Conservation (phyloP, 35 echinoderm and acorn worm species). For the Ophiothrix spiculata region DNA sequence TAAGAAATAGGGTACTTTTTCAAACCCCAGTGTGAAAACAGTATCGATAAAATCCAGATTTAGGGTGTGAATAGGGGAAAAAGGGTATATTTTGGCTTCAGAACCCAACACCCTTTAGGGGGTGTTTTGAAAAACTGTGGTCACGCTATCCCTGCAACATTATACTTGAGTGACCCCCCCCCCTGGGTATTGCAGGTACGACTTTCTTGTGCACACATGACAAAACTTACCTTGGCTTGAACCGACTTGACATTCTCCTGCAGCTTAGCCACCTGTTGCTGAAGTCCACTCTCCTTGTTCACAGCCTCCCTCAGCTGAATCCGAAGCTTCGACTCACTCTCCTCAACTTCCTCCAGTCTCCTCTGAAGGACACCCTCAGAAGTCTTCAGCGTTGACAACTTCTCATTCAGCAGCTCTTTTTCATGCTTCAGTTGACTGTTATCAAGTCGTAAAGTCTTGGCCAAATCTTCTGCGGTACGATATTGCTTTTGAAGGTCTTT, state of each 20-base stretch:
- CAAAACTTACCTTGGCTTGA: slow-evolving; percentile 37
- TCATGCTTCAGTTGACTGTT: slow-evolving; percentile 61
- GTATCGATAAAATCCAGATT: no score
- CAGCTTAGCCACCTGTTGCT: slow-evolving; percentile 41
- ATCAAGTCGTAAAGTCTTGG: slow-evolving; percentile 51
- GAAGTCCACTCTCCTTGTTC: slow-evolving; percentile 30
- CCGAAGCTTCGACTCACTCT: slow-evolving; percentile 22
- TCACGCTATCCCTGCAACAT: no score
- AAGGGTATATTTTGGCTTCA: no score
- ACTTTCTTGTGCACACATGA: no score
- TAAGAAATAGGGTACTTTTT: no score
- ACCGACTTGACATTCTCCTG: slow-evolving; percentile 26
- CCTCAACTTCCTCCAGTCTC: slow-evolving; percentile 32
- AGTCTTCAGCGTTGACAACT: slow-evolving; percentile 25
- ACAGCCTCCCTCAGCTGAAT: slow-evolving; percentile 24
- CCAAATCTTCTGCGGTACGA: slow-evolving; percentile 33
- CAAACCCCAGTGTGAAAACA: no score
- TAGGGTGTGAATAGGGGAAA: no score
- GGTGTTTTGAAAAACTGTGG: no score
- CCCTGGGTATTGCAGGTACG: no score
- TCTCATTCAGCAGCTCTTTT: slow-evolving; percentile 65
- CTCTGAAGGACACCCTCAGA: slow-evolving; percentile 30
- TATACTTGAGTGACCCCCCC: no score
- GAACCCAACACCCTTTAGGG: no score
- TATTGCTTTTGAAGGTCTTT: slow-evolving; percentile 41